These are phyloP conservation scores for Lytechinus pictus DNA, from an alignment of 35 echinoderm and acorn worm species.

Conservation along the genomic window DNA sequence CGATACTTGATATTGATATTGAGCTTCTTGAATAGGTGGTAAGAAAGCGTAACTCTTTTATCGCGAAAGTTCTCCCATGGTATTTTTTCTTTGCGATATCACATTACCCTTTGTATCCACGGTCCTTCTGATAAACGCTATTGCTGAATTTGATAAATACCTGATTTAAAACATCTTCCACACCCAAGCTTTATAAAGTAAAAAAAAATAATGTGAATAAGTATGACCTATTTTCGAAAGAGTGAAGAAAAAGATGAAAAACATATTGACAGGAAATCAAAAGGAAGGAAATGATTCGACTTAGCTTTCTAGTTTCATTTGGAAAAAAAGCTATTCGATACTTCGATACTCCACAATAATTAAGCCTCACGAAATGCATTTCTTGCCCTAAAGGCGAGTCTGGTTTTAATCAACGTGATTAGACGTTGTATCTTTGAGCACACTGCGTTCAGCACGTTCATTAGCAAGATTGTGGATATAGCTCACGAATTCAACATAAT, in stretches of 20 bases:
- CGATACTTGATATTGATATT: no score
- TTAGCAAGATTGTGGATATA: background rate
- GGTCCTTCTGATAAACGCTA: no score
- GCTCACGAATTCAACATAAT: background rate
- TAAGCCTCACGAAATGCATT: background rate
- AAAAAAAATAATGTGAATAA: no score
- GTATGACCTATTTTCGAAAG: background rate
- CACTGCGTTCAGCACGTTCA: background rate
- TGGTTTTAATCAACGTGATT: background rate
- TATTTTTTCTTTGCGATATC: no score
- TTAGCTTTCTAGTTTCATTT: background rate
- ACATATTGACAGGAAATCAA: background rate
- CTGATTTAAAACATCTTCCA: no score
- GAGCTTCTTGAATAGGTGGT: no score
- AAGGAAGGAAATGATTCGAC: background rate
- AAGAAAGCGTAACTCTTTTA: no score
- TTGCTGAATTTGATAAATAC: no score
- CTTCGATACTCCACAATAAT: background rate
- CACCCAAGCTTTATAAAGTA: no score
- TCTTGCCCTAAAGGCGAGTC: background rate
- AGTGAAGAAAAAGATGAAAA: background rate
- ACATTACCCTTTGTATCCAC: no score
- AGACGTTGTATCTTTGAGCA: background rate
- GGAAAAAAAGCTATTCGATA: background rate
- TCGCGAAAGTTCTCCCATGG: no score